Conservation (phyloP, 2,113 vertebrate species). For the Phrynocephalus versicolor region DNA sequence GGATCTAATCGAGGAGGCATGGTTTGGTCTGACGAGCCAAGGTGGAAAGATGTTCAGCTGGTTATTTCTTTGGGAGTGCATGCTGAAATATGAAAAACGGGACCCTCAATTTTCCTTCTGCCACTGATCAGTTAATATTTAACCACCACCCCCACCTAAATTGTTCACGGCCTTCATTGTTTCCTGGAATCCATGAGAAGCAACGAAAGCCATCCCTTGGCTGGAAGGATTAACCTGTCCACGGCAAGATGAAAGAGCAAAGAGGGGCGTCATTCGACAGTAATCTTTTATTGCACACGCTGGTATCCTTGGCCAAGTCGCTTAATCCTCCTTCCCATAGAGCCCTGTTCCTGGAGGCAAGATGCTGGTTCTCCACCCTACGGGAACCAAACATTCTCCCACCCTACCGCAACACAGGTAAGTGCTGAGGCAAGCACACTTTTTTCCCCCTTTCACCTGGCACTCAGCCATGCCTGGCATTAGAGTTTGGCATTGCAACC, state of each 20-base stretch:
- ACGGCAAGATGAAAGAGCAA: neutral
- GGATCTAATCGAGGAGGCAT: neutral
- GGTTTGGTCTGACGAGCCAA: neutral
- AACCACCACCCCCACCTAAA: conserved; percentile 1
- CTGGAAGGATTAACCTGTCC: neutral
- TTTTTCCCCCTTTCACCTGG: neutral
- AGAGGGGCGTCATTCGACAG: too few relatives aligned
- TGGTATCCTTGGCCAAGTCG: conserved; percentile 1
- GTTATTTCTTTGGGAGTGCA: neutral
- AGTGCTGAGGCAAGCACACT: neutral
- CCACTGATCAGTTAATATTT: neutral
- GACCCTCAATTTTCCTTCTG: too few relatives aligned
- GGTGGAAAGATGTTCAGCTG: neutral
- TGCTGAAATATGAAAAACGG: fast-evolving
- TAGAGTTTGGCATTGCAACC: neutral
- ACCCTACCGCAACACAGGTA: too few relatives aligned
- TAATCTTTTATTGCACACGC: neutral
- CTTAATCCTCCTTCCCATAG: conserved; percentile 9
- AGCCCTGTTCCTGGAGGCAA: neutral
- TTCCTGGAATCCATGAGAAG: neutral
- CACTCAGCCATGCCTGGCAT: neutral
- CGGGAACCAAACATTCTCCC: neutral
- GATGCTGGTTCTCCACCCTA: neutral
- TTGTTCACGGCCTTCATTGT: neutral
- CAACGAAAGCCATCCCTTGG: fast-evolving